Evolutionary conservation across 2,797 vertebrate genomes (phyloP).

Genomic region (Phrynocephalus forsythii): DNA sequence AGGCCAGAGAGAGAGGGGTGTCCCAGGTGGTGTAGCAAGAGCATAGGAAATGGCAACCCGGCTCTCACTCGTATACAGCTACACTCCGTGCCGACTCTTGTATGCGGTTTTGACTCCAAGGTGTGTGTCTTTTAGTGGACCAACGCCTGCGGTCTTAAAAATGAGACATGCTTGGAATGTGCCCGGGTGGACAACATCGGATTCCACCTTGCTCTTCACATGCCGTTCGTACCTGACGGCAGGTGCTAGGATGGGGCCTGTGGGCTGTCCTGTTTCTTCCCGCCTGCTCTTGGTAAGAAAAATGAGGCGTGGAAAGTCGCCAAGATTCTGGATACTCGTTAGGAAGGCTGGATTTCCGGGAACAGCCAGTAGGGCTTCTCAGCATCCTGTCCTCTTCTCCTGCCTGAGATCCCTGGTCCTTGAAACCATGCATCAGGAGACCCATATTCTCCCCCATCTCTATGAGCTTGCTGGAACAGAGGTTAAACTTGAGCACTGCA

Average conservation of each 20-base stretch:
- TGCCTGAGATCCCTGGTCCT: neutral
- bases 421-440: neutral
- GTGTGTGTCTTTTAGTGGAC: neutral
- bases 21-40: too few relatives aligned
- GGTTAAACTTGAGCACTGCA: too few relatives aligned
- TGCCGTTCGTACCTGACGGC: conserved; percentile 3
- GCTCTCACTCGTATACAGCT: too few relatives aligned
- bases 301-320: neutral
- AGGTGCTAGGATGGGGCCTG: neutral
- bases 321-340: neutral
- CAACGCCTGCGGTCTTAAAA: neutral
- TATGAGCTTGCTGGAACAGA: neutral
- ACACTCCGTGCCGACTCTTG: neutral
- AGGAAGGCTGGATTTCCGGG: neutral
- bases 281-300: neutral
- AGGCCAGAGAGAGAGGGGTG: neutral
- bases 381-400: too few relatives aligned
- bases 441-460: neutral
- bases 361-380: too few relatives aligned
- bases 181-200: neutral
- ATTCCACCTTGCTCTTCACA: neutral
- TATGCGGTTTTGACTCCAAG: neutral
- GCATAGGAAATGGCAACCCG: too few relatives aligned
- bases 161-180: conserved; percentile 14
- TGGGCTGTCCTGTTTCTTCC: neutral